Evolutionary conservation across 1,140 invertebrate genomes (phyloP), one percentile per base, ranked within the genome.

Genomic region (Musca domestica): DNA sequence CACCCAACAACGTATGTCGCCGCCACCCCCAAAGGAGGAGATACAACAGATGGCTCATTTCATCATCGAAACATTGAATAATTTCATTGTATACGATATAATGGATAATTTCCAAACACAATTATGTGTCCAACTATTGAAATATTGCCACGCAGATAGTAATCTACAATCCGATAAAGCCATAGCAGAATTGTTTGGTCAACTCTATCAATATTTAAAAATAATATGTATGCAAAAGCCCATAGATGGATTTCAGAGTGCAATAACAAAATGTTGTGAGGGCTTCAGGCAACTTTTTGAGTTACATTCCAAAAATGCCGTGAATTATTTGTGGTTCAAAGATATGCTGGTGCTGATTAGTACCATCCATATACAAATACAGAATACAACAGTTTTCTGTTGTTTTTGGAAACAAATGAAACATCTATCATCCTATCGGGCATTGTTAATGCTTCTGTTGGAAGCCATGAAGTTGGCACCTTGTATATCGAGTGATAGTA

Each of bases 401-500:
- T 19, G 5, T 17, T 66, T 69, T 51, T 69, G 68, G 68, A 52
- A 61, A 20, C 30, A 69, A n/a, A 69, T 69, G 64, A 58, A 14
- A 25, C 64, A 22, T 4, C 23, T 65, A 22, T 20, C 47, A 22
- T 66, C 51, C 15, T 69, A 69, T 51, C 48, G 27, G 30, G 3
- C 64, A 1, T 52, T 66, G 15, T 66, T 61, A n/a, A 17, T 61
- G 48, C 41, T 69, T 15, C 48, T 69, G 20, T 17, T 41, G 9
- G 17, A 49, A 19, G 41, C 22, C 9, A 61, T 66, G 25, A 64
- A 56, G 30, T 49, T 69, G 41, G 64, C 68, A 10, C 52, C 64
- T 20, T 54, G 64, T 7, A 66, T 69, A 34, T 6, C n/a, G 7
- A 14, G 14, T 12, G 64, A 69, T 25, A 69, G 52, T 0, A 69